Percentiles rank a stretch among this genome's conserved stretches.
Conservation (phyloP, 2,797 vertebrate species). For the Spinus pinus region DNA sequence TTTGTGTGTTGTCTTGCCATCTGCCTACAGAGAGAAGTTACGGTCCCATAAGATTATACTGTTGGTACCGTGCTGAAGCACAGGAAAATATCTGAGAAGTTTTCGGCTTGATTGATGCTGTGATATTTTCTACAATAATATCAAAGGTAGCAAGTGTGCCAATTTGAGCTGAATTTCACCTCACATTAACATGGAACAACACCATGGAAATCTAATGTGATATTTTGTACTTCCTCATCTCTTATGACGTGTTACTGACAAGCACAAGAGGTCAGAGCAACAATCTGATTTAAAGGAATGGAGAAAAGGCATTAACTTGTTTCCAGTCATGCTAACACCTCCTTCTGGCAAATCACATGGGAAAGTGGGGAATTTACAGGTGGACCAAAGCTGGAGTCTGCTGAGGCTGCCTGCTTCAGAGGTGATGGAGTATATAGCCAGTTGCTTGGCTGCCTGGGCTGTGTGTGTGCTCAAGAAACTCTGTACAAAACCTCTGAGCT, state of each 20-base stretch:
- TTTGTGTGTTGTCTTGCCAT: constrained; percentile 53
- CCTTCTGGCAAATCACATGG: background rate
- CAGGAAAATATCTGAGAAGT: background rate
- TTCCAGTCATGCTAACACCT: background rate
- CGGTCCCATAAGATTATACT: background rate
- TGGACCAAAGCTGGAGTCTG: background rate
- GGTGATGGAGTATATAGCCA: background rate
- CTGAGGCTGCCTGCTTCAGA: background rate
- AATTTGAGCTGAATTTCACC: background rate
- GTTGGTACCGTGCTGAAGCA: background rate
- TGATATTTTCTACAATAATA: background rate
- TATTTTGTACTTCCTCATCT: background rate
- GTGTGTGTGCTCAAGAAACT: background rate
- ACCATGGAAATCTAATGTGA: background rate
- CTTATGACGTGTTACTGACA: rapidly evolving
- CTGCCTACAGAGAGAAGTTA: constrained; percentile 64
- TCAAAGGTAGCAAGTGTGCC: background rate
- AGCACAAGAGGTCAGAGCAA: background rate
- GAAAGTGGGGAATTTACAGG: background rate
- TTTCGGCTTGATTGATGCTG: constrained; percentile 17
- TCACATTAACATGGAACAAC: background rate
- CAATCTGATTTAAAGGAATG: background rate
- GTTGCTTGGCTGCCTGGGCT: background rate
- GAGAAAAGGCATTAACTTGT: background rate
- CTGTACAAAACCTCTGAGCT: background rate